Base-by-base conservation (phyloP, 92 coral and sea anemone species). In the Paramuricea clavata region DNA sequence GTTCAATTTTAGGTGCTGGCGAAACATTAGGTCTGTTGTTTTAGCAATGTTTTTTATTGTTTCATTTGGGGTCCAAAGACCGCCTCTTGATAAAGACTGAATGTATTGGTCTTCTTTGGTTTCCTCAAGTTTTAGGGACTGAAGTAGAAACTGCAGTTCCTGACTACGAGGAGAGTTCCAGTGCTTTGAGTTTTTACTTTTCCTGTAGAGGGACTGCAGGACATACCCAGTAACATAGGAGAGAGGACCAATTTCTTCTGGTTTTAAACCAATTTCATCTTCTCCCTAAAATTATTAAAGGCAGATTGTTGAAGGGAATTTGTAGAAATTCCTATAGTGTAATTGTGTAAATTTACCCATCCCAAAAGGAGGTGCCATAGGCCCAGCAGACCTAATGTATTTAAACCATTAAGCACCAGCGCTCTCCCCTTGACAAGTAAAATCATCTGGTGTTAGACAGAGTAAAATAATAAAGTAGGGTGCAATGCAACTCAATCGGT, bases 141-240 rank as follows among this genome's bases (percentile, higher is more conserved):
- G 78, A 10, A 92, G 82, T 30, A 92, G 87, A 62, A 86, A 73
- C 89, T 85, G 87, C 7, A 92, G 87, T 72, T 89, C 89, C 70
- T 75, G 86, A 79, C 93, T 81, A 50, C 82, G 89, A 22, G 68
- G 25, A 43, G 81, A 82, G 27, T 83, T 73, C 50, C 44, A 50
- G 35, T 54, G 87, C 22, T 17, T 12, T 5, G 42, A 44, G 26
- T 21, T 76, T 30, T 76, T 76, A 54, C 81, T 76, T 78, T 92
- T 90, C 62, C 85, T 81, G 56, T 92, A 83, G 9, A 92, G 87
- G 33, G 87, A 78, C 59, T 87, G 88, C 49, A 87, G 68, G 42
- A 90, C 92, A 85, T 93, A 90, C 5, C 95, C 93, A 77, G 90
- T 89, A 13, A 93, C 17, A 56, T 93, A 87, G 64, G 81, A 28